Base-by-base conservation (phyloP, 2,113 vertebrate species). In the Eretmodus cyanostictus region DNA sequence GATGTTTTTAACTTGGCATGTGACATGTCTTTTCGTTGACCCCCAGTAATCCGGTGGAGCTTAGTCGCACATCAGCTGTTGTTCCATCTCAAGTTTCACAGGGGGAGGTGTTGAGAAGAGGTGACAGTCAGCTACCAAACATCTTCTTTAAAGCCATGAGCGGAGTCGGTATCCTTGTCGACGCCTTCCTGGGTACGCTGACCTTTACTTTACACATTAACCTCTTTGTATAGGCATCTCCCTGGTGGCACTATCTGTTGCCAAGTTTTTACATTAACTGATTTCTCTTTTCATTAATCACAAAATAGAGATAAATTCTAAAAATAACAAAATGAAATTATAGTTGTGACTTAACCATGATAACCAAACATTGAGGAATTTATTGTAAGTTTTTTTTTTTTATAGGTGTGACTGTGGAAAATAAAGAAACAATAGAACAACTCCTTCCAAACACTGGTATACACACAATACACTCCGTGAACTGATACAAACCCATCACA, bases 121-220 rank as follows among this genome's bases (percentile, higher is more conserved):
- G 96, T 90, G 97, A 92, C 8, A 29, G 6, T 31, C 82, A 54
- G 27, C 80, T 92, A 8, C 86, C 91, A 19, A 55, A 55, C n/a
- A 82, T 91, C 78, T 89, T 89, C 96, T 98, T 97, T 92, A 97
- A 97, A 96, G 98, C 98, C 94, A 98, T 99, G 98, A 97, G 97
- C 92, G 97, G 96, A 89, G 95, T 99, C 96, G 97, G 98, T 95
- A 97, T 96, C 83, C 95, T 99, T 88, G 98, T 98, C 85, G 97
- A 99, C 83, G 98, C 98, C 13, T 99, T 99, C 92, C 96, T 99
- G 94, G 98, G 98, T 99, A 96, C 96, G 4, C 12, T 87, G 8
- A 73, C 57, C 36, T 80, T 49, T 71, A 42, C 5, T 42, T 45
- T 31, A 49, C 24, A 29, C 24, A 47, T 42, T 71, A 42, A 42